These are phyloP conservation scores for Volucella inanis DNA, from an alignment of 2,888 invertebrate genomes.

Conservation along the genomic window DNA sequence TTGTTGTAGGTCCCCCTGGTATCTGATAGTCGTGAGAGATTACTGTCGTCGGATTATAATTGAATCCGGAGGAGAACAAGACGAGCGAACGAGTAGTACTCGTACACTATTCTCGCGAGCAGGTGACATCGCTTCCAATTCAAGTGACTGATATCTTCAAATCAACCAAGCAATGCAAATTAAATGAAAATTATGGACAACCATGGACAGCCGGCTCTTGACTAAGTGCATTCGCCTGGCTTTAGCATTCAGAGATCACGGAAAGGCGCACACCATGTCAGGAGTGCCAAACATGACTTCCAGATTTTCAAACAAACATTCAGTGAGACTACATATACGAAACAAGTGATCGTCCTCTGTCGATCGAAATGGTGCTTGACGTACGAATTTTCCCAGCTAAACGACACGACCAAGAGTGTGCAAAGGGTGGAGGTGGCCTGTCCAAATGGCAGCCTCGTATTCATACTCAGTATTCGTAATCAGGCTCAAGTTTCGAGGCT, in stretches of 20 bases:
- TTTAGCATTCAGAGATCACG: background rate
- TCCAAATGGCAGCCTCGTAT: background rate
- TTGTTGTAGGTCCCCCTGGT: background rate
- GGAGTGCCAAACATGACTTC: constrained; percentile 33
- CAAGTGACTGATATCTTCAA: constrained; percentile 50
- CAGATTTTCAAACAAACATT: constrained; percentile 5
- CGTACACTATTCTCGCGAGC: constrained; percentile 7
- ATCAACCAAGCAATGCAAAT: constrained; percentile 44
- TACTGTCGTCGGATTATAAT: constrained; percentile 40
- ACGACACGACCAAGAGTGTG: background rate
- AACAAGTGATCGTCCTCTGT: constrained; percentile 28
- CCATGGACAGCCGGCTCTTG: constrained; percentile 21
- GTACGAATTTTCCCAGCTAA: constrained; percentile 10
- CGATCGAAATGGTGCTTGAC: background rate
- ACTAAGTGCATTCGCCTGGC: constrained; percentile 23
- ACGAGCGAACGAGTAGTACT: background rate
- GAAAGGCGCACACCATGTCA: background rate
- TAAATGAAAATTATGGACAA: constrained; percentile 57
- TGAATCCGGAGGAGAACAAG: constrained; percentile 15
- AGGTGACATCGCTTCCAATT: constrained; percentile 34
- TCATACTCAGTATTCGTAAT: background rate
- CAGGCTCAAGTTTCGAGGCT: constrained; percentile 8
- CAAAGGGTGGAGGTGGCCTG: background rate
- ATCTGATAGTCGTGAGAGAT: constrained; percentile 47
- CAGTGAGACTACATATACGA: too few species aligned